Conservation (phyloP, 2,797 vertebrate species). For the Coranthus polyacanthus region DNA sequence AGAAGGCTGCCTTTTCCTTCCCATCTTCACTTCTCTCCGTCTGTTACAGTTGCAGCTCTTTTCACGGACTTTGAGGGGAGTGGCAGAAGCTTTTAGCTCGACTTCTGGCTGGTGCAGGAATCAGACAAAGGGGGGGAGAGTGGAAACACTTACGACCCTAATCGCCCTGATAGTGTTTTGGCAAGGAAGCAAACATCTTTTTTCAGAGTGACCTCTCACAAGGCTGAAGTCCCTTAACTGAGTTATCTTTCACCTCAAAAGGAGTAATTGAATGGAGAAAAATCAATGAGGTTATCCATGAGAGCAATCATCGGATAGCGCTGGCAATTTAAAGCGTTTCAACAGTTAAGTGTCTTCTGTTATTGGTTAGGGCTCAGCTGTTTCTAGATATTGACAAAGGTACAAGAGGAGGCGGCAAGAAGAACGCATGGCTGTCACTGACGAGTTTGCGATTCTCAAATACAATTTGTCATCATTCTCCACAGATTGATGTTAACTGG, state of each 20-base stretch:
- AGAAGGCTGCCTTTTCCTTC: conserved; percentile 16
- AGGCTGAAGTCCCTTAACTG: conserved; percentile 66
- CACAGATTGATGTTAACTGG: conserved; percentile 60
- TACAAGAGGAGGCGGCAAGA: conserved; percentile 31
- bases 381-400: conserved; percentile 54
- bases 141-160: conserved; percentile 58
- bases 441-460: conserved; percentile 50
- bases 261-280: conserved; percentile 75
- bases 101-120: conserved; percentile 59
- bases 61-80: conserved; percentile 20
- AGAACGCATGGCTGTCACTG: conserved; percentile 28
- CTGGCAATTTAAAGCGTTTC: conserved; percentile 65
- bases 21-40: conserved; percentile 26
- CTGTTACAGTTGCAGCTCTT: conserved; percentile 22
- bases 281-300: conserved; percentile 78
- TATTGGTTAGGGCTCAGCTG: conserved; percentile 46
- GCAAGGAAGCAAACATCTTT: conserved; percentile 58
- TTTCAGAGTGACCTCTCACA: conserved; percentile 77
- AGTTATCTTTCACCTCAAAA: conserved; percentile 76
- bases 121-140: conserved; percentile 51
- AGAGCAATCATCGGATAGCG: conserved; percentile 71
- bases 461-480: conserved; percentile 69
- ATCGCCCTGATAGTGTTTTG: conserved; percentile 76
- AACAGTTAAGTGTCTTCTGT: conserved; percentile 54
- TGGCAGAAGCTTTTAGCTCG: conserved; percentile 41